A percentile compares a stretch with the other conserved stretches of the same genome.
These are phyloP conservation scores for Ceramica pisi DNA, from an alignment of 2,888 invertebrate species.

Conservation along the genomic window DNA sequence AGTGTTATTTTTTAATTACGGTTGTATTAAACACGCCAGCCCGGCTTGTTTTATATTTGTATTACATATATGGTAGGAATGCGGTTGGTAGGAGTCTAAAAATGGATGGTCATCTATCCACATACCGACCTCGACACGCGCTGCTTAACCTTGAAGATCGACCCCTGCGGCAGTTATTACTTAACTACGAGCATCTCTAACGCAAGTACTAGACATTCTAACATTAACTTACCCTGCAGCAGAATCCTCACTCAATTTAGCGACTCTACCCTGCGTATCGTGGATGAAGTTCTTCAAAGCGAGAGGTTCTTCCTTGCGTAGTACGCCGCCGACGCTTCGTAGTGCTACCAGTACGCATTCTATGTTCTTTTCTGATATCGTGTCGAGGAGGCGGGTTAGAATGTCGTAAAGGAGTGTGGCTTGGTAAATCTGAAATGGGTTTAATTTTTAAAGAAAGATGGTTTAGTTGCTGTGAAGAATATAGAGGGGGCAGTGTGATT, in stretches of 20 bases:
- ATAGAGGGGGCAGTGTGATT: too few relatives aligned
- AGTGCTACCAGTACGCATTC: slow-evolving; percentile 95
- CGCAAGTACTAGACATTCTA: background rate
- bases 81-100: too few relatives aligned
- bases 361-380: slow-evolving; percentile 94
- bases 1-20: too few relatives aligned
- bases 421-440: slow-evolving; percentile 92
- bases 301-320: slow-evolving; percentile 96
- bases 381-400: slow-evolving; percentile 92
- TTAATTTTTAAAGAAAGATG: background rate
- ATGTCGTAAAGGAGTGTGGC: slow-evolving; percentile 95
- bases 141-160: background rate
- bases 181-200: background rate
- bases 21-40: too few relatives aligned
- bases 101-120: background rate
- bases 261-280: slow-evolving; percentile 92
- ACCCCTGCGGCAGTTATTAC: too few relatives aligned
- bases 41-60: too few relatives aligned
- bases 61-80: too few relatives aligned
- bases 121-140: too few relatives aligned
- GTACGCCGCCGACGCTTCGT: slow-evolving; percentile 94
- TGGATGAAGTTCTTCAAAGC: slow-evolving; percentile 94
- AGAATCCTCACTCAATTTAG: slow-evolving; percentile 72
- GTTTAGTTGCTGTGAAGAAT: too few relatives aligned
- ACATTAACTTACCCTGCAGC: slow-evolving; percentile 76